Evolutionary conservation across 1,140 invertebrate species (phyloP), one percentile per base, ranked within the genome.

Genomic region (Leptonema lineaticorne): DNA sequence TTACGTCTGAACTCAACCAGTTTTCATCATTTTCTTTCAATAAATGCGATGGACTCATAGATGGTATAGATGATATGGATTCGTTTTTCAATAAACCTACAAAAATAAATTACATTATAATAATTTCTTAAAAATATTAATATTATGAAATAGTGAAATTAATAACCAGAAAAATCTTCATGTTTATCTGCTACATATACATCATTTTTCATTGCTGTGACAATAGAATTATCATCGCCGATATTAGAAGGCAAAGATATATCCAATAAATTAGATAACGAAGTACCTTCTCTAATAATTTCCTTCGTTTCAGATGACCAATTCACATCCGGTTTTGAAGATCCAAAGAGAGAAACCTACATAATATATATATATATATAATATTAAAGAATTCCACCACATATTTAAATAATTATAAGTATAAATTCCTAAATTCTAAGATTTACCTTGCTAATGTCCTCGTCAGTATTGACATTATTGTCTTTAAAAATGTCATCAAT

Each of bases 1-100:
- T 88, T 20, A 90, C 88, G 76, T 91, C 86, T 6, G 87, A 84
- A 74, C 90, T 91, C 24, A 93, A 83, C 92, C 92, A 93, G 46
- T 89, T 87, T 68, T 88, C 87, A 68, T 88, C 87, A 46, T 86
- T 84, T 72, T 92, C 90, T 66, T 89, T 88, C 22, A 93, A 81
- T 74, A 93, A 85, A 74, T 88, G 84, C 58, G 90, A 89, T n/a
- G 90, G 90, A 68, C 90, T 92, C 29, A 87, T 84, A 73, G 82
- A 77, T 8, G 79, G 77, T 2, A 78, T 73, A 5, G 79, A n/a
- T n/a, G n/a, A 83, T 75, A 80, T 74, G 9, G 78, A 81, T 71
- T 81, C 79, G 53, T 76, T 70, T 0, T 76, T 76, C 29, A 82
- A 74, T 70, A 82, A 80, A 5, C 29, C 59, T 16, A 46, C 29